Evolutionary conservation across 2,113 vertebrate species (phyloP), one percentile per base, ranked within the genome.

Genomic region (Ammodytes dubius): DNA sequence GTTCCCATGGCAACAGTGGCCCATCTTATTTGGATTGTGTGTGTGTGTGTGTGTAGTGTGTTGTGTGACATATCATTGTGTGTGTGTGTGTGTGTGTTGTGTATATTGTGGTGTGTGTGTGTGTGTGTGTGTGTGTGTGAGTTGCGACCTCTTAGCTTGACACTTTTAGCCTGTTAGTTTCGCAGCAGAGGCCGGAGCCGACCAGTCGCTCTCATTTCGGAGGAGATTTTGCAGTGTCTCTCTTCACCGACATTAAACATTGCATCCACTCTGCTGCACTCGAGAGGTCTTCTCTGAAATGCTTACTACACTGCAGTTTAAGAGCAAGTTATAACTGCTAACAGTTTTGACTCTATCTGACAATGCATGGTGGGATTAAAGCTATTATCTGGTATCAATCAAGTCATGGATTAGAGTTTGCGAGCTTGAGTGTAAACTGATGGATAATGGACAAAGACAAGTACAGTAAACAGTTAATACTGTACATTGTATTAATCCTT

Each of bases 1-100:
- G 93, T 94, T 94, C 66, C 92, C 91, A 93, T 93, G 90, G 93
- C 83, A 93, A 92, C 92, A 82, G 79, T 46, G 64, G 79, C 75
- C 82, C 89, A 87, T 91, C 67, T 88, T 27, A 27, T 27, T 69
- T 13, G 52, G 68, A 57, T 77, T 39, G 65, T 78, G 58, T 70
- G 53, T 67, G 67, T 43, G 46, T 52, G 45, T 37, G 69, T 1
- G 27, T 70, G 66, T 14, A 27, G 27, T 70, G 66, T 14, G 61
- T 45, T 40, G 70, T 59, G 35, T 66, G n/a, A 15, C 11, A 27
- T 68, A 46, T 72, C 14, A 72, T 83, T 86, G 76, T 74, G 15
- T 68, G 56, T 75, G 78, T 60, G 47, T 0, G 75, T 75, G 78
- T 60, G 47, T 0, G 75, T 80, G 81, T 81, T 54, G 77, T n/a